A percentile compares a stretch with the other conserved stretches of the same genome.
phyloP scores from a whole-genome alignment of 2,797 vertebrate species.

The Neopelma chrysocephalum region DNA sequence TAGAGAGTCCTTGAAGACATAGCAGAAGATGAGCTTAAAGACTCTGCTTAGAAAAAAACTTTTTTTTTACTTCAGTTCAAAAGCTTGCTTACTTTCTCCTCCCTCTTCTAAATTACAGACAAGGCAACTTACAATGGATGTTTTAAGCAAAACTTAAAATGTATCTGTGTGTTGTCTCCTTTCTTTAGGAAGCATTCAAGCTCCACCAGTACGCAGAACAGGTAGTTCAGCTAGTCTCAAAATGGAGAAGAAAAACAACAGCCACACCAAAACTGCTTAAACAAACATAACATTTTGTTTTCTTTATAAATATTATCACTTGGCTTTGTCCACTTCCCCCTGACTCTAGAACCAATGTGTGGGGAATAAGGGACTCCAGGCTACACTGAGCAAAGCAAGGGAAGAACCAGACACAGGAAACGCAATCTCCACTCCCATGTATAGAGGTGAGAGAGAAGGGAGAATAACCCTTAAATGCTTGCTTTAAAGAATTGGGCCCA shows the following conservation, averaged over 20 bases:
- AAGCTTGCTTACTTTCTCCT: neutral
- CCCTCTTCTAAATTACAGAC: neutral
- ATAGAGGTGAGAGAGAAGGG: neutral
- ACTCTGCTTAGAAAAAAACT: neutral
- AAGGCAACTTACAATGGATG: neutral
- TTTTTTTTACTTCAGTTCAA: neutral
- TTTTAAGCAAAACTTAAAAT: neutral
- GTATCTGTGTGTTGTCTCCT: neutral
- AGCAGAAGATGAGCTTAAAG: neutral
- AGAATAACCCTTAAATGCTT: neutral
- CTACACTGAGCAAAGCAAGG: neutral
- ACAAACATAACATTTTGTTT: neutral
- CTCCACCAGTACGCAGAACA: neutral
- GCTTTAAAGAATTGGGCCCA: neutral
- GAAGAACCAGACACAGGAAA: neutral
- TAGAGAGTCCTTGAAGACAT: neutral
- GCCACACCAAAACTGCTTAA: neutral
- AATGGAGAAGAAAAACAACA: neutral
- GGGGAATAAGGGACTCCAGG: neutral
- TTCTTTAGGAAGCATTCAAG: neutral
- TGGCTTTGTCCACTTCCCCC: neutral
- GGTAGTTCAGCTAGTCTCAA: neutral
- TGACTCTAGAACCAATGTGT: neutral
- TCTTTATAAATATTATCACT: neutral
- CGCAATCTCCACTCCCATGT: neutral